These are phyloP conservation scores for Mnemiopsis leidyi DNA, from an alignment of 37 sponge, comb jelly and placozoan species.

Conservation along the genomic window DNA sequence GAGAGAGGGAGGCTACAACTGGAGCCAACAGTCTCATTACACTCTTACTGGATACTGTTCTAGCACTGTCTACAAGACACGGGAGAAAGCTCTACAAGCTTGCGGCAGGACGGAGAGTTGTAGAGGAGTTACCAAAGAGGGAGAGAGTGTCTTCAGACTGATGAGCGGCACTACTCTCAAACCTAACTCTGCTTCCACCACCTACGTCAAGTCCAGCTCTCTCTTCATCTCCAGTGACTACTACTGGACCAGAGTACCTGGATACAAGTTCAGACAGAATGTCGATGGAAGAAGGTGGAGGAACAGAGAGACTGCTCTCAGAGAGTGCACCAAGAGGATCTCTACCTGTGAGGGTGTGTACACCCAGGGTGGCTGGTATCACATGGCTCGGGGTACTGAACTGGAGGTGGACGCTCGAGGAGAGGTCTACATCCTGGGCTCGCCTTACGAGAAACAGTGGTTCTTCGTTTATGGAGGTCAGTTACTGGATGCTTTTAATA, in stretches of 20 bases:
- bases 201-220: not conserved
- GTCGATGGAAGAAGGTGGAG: not conserved
- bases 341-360: not conserved
- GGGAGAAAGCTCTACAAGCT: not conserved
- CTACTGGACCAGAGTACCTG: not conserved
- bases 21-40: not conserved
- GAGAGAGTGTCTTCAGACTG: not conserved
- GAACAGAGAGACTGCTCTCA: not conserved
- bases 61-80: not conserved
- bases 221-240: not conserved
- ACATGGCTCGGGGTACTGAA: not conserved
- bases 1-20: not conserved
- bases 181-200: constrained; percentile 5
- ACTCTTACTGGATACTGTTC: not conserved
- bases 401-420: not conserved
- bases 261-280: not conserved
- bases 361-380: not conserved
- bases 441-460: not conserved
- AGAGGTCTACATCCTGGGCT: not conserved
- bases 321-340: not conserved
- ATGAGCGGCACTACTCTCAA: not conserved
- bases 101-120: not conserved
- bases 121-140: not conserved
- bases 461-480: constrained; percentile 2
- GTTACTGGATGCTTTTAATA: too few species aligned